Conservation (phyloP, 2,113 vertebrate genomes). For the Phylloscopus trochiloides region DNA sequence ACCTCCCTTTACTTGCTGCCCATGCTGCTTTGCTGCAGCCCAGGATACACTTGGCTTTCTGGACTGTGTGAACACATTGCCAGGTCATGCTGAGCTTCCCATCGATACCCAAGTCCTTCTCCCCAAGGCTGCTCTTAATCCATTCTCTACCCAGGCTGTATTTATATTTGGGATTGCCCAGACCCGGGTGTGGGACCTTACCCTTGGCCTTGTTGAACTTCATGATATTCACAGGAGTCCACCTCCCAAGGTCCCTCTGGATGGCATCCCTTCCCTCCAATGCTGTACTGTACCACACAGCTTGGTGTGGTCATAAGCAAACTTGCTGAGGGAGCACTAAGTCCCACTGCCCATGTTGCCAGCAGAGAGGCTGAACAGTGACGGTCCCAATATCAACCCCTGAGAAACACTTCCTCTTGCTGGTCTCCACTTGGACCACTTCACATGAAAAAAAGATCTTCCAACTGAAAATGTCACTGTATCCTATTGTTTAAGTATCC, state of each 20-base stretch:
- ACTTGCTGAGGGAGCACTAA: no score
- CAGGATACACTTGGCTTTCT: neutral
- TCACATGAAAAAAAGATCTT: neutral
- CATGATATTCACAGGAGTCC: accelerated
- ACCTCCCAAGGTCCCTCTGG: neutral
- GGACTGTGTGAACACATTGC: no score
- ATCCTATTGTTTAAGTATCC: neutral
- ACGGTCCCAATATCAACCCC: neutral
- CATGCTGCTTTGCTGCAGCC: neutral
- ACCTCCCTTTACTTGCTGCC: neutral
- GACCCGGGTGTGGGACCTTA: neutral
- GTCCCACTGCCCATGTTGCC: neutral
- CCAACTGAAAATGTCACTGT: neutral
- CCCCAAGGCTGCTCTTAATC: neutral
- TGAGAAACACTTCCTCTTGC: neutral
- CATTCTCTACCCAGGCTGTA: neutral
- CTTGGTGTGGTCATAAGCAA: neutral
- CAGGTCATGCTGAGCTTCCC: accelerated
- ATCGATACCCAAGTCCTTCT: neutral
- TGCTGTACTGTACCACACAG: no score
- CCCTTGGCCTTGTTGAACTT: neutral
- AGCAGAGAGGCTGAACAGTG: neutral
- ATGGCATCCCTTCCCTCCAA: neutral
- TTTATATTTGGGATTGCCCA: neutral
- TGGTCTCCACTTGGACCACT: neutral